These are phyloP conservation scores for Protula sp. DNA, from an alignment of 2,888 invertebrate species.

Conservation along the genomic window DNA sequence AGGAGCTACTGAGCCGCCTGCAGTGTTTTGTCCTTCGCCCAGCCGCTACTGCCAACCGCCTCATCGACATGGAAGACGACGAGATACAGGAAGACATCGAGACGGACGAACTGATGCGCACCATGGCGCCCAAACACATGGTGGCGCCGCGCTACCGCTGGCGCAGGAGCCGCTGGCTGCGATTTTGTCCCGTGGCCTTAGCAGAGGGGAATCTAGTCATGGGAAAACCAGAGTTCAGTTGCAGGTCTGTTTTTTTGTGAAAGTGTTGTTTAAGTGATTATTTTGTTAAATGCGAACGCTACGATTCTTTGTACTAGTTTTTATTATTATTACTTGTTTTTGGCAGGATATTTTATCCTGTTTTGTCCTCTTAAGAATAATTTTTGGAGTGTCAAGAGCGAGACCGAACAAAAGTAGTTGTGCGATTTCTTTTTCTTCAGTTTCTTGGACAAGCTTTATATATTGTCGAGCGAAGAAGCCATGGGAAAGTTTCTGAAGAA, in stretches of 20 bases:
- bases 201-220: conserved; percentile 46
- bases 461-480: conserved; percentile 46
- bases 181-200: conserved; percentile 51
- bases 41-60: conserved; percentile 44
- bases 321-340: too few species aligned
- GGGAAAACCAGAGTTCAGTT: conserved; percentile 51
- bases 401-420: too few species aligned
- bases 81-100: conserved; percentile 49
- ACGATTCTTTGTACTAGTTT: too few species aligned
- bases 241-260: conserved; percentile 46
- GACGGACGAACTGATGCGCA: conserved; percentile 48
- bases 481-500: conserved; percentile 52
- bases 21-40: conserved; percentile 46
- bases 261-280: too few species aligned
- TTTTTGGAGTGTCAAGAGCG: too few species aligned
- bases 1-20: conserved; percentile 47
- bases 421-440: too few species aligned
- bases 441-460: conserved; percentile 53
- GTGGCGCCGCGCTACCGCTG: conserved; percentile 48
- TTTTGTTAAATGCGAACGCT: too few species aligned
- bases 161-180: conserved; percentile 46
- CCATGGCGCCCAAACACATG: conserved; percentile 41
- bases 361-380: too few species aligned
- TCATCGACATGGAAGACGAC: conserved; percentile 46
- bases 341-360: too few species aligned